A percentile compares a stretch with the other conserved stretches of the same genome.
Conservation (phyloP, 2,888 invertebrate species). For the Drosophila meridionalis region DNA sequence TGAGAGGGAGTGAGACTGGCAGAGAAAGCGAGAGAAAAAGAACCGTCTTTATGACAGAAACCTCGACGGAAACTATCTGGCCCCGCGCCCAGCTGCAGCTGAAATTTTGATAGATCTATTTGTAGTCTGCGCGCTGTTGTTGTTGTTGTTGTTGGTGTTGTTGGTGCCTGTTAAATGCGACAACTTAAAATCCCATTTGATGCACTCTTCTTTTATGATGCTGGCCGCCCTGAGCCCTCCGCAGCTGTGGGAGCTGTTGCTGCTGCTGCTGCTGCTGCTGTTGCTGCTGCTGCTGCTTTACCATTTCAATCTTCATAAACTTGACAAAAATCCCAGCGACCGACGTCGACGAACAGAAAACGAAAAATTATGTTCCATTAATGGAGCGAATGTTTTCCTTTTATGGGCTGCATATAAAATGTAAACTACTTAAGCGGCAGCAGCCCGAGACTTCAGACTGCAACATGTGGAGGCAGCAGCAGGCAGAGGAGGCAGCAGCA, state of each 20-base stretch:
- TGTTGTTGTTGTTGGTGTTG: constrained; percentile 23
- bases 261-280: constrained; percentile 19
- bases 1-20: background rate
- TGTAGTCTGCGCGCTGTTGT: constrained; percentile 63
- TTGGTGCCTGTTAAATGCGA: constrained; percentile 75
- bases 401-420: constrained; percentile 78
- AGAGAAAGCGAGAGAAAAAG: constrained; percentile 23
- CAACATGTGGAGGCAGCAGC: constrained; percentile 47
- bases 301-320: constrained; percentile 80
- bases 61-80: constrained; percentile 47
- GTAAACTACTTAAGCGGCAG: constrained; percentile 82
- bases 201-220: constrained; percentile 79
- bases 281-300: constrained; percentile 35
- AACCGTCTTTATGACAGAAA: constrained; percentile 53
- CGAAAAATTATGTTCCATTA: constrained; percentile 81
- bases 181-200: constrained; percentile 83
- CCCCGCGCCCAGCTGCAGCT: constrained; percentile 51
- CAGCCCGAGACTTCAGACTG: constrained; percentile 46
- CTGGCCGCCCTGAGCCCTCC: constrained; percentile 32
- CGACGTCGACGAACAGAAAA: constrained; percentile 62
- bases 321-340: constrained; percentile 76
- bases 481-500: constrained; percentile 5
- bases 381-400: constrained; percentile 80
- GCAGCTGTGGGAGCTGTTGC: constrained; percentile 29
- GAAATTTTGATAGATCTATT: constrained; percentile 78